Evolutionary conservation across 2,113 vertebrate genomes (phyloP), one percentile per base, ranked within the genome.

Genomic region (Chaetodon trifascialis): DNA sequence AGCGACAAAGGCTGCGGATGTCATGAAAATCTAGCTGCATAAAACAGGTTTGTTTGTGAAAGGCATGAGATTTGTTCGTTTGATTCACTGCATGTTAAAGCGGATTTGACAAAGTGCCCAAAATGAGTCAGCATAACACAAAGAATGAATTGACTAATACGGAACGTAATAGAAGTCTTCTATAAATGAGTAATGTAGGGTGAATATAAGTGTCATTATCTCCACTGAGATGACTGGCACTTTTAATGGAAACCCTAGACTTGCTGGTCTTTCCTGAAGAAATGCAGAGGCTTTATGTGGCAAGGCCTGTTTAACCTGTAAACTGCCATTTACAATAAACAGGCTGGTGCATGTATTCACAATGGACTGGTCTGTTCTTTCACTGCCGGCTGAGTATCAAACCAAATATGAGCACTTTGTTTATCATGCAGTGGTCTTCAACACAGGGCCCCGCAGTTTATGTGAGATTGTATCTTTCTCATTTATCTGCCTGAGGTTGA

Each of bases 221-320:
- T 64, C 23, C 40, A 23, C 47, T 9, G 40, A 21, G 51, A 51
- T 76, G 65, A 70, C 56, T 59, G 59, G 23, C 12, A 49, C 16
- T 52, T 76, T 73, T 64, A 55, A 38, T 11, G n/a, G 17, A 46
- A 49, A 80, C 63, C 63, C 52, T 16, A 47, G 23, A 79, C 66
- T 76, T 21, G 23, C 30, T 79, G 58, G 67, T n/a, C 49, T 62
- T 40, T 7, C 4, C 11, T 69, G 9, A 44, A 46, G 38, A 71
- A 70, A 83, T 51, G 7, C 2, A 10, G 16, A 34, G 44, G 19
- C 25, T 80, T 42, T 40, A 19, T 52, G 67, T 80, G 78, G 71
- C n/a, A 47, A 60, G 46, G 64, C 73, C 64, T 84, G 78, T 84
- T 81, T 74, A 79, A 89, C 86, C 82, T 78, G 75, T 80, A 79